Evolutionary conservation across 2,113 vertebrate species (phyloP).

Genomic region (Gulo gulo): DNA sequence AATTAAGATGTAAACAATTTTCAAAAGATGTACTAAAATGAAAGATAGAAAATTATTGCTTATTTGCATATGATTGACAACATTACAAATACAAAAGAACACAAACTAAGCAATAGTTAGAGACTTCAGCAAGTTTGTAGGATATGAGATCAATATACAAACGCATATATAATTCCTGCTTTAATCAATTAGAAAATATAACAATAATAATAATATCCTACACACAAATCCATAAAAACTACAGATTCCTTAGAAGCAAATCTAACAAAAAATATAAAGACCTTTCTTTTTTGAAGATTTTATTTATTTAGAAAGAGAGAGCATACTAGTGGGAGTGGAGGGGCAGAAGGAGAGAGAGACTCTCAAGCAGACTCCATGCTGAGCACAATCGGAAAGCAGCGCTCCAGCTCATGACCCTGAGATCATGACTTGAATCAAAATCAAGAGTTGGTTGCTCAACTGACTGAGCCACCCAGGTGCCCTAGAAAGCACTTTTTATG

Average conservation of each 20-base stretch:
- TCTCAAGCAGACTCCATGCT: background rate
- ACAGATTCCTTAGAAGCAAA: background rate
- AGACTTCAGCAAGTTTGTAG: background rate
- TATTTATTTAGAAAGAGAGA: background rate
- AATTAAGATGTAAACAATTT: background rate
- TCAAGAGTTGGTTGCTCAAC: background rate
- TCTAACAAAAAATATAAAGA: background rate
- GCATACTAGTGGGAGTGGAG: no score
- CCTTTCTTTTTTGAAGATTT: background rate
- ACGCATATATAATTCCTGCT: background rate
- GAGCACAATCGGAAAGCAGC: background rate
- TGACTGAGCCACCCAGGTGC: background rate
- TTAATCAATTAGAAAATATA: background rate
- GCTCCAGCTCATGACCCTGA: background rate
- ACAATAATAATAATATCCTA: background rate
- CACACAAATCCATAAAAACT: background rate
- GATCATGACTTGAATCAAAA: background rate
- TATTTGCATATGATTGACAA: background rate
- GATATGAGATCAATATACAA: background rate
- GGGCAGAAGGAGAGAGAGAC: background rate
- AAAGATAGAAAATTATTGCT: background rate
- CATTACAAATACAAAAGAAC: background rate
- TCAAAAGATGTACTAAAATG: background rate
- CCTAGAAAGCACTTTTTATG: background rate
- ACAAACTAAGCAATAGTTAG: background rate